Evolutionary conservation across 2,113 vertebrate species (phyloP), one percentile per base, ranked within the genome.

Genomic region (Spilogale gracilis): DNA sequence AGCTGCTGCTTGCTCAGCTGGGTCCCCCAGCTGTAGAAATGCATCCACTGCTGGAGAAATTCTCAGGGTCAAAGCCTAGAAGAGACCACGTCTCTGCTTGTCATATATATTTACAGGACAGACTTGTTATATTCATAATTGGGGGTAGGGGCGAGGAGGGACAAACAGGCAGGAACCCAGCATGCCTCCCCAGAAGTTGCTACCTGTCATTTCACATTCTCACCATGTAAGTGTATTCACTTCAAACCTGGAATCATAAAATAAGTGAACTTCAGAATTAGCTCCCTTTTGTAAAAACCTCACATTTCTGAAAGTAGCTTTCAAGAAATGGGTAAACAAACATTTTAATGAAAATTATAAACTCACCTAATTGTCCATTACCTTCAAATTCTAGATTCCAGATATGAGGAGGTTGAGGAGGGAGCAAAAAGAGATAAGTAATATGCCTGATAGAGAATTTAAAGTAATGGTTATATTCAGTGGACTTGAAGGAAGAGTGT

Each of bases 41-140:
- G 80, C 85, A 86, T n/a, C 25, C 43, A 13, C 1, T n/a, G 30
- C 52, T 89, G 30, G 45, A 54, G 23, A 50, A 76, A 65, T 12
- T 52, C 45, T 92, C 56, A 9, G 83, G 14, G 18, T 43, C 9
- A 0, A 81, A 84, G 79, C 81, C 83, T 81, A 80, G 43, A 92
- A 94, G 63, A 50, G 52, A n/a, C 45, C 13, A 0, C 1, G 43
- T 81, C 85, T 87, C 84, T 79, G 48, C 89, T 89, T 97, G 82
- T 97, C 90, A 86, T 48, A 56, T 45, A 30, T 48, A 54, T 94
- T 82, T 54, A 85, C 32, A 97, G 69, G 83, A 80, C 25, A 38
- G 90, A 96, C 43, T 21, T 65, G 45, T 48, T 50, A n/a, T n/a
- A 60, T 21, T 86, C 63, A 91, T 25, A 83, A 65, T 1, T 60